Conservation (phyloP, 2,113 vertebrate species). For the Henicopernis longicauda region DNA sequence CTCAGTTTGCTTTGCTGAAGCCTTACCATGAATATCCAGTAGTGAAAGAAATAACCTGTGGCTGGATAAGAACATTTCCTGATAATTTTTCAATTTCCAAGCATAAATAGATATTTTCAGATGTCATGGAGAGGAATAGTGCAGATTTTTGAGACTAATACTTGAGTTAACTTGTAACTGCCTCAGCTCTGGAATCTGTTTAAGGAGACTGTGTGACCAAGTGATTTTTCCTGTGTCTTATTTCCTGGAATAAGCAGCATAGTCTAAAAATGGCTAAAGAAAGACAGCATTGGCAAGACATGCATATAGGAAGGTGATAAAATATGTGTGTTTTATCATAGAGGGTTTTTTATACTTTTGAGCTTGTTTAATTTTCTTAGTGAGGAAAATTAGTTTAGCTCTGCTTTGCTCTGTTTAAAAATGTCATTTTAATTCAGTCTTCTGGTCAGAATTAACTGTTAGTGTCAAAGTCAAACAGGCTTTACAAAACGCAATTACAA, state of each 20-base stretch:
- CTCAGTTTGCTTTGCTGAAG: constrained; percentile 71
- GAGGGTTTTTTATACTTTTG: not conserved
- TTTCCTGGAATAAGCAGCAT: not conserved
- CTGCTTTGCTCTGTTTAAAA: not conserved
- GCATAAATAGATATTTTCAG: constrained; percentile 75
- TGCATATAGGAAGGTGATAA: not conserved
- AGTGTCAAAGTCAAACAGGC: not conserved
- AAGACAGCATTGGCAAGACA: not conserved
- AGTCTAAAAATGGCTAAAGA: not conserved
- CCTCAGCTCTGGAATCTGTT: constrained; percentile 26
- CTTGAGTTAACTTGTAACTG: constrained; percentile 11
- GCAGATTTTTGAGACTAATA: constrained; percentile 63
- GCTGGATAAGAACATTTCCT: constrained; percentile 71
- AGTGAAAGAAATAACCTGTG: constrained; percentile 78
- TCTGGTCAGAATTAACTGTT: not conserved
- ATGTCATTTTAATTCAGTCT: not conserved
- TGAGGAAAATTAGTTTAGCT: not conserved
- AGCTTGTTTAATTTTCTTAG: not conserved
- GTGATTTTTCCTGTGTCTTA: not conserved
- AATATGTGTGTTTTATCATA: not conserved
- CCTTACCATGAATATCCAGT: constrained; percentile 62
- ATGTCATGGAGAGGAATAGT: constrained; percentile 71
- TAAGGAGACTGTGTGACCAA: not conserved
- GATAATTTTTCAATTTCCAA: constrained; percentile 89
- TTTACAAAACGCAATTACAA: not conserved